Conservation (phyloP, 2,888 invertebrate genomes). For the Unio delphinus region DNA sequence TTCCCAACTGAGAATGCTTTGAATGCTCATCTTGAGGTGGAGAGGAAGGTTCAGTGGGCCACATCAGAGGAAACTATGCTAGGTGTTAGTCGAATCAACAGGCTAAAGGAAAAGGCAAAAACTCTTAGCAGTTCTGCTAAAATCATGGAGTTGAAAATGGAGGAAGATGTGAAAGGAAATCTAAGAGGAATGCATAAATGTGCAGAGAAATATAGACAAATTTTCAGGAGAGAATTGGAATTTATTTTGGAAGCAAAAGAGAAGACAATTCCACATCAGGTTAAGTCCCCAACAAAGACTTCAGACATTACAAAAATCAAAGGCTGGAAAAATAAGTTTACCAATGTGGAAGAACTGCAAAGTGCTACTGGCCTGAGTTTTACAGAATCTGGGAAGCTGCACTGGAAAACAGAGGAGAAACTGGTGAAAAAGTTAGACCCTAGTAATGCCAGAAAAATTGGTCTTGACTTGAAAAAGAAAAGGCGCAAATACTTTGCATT, state of each 20-base stretch:
- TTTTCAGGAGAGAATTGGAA: constrained; percentile 49
- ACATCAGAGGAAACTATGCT: constrained; percentile 20
- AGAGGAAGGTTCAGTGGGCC: constrained; percentile 40
- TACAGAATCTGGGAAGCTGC: constrained; percentile 43
- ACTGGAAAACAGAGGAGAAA: constrained; percentile 52
- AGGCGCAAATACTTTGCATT: constrained; percentile 32
- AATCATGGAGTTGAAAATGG: constrained; percentile 33
- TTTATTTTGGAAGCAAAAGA: constrained; percentile 21
- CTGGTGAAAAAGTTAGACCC: constrained; percentile 48
- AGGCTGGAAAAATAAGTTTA: constrained; percentile 61
- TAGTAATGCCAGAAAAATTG: constrained; percentile 49
- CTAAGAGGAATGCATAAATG: constrained; percentile 58
- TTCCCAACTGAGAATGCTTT: constrained; percentile 55
- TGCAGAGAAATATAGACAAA: constrained; percentile 51
- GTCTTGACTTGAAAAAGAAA: constrained; percentile 52
- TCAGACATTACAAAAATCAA: constrained; percentile 61
- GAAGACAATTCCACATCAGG: constrained; percentile 14
- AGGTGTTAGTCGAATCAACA: constrained; percentile 28
- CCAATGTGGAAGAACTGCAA: constrained; percentile 23
- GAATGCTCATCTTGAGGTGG: constrained; percentile 55
- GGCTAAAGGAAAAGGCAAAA: constrained; percentile 35
- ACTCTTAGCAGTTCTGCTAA: constrained; percentile 24
- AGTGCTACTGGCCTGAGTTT: constrained; percentile 28
- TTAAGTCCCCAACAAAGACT: constrained; percentile 45
- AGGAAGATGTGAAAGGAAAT: constrained; percentile 41